Evolutionary conservation across 2,888 invertebrate genomes (phyloP).

Genomic region (Poecilobothrus nobilitatus): DNA sequence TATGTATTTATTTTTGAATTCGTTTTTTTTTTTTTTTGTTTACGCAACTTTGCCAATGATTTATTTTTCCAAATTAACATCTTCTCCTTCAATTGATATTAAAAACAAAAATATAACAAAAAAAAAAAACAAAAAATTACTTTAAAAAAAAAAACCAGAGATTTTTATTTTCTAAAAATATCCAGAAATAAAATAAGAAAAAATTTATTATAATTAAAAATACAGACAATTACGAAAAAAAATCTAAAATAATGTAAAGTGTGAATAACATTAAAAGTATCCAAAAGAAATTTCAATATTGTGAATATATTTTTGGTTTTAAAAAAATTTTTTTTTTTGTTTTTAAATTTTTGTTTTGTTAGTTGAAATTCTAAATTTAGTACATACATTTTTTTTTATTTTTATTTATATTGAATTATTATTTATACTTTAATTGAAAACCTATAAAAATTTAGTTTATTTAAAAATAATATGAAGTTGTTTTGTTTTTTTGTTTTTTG

Average conservation of each 20-base stretch:
- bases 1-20: neutral
- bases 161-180: neutral
- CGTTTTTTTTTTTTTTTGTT: neutral
- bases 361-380: neutral
- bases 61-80: slow-evolving; percentile 3
- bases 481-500: no score
- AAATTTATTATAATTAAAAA: no score
- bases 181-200: neutral
- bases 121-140: neutral
- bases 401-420: neutral
- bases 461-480: no score
- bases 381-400: neutral
- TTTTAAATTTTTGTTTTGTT: neutral
- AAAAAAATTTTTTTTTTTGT: neutral
- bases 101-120: neutral
- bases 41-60: neutral
- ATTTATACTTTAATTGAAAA: neutral
- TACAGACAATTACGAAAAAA: no score
- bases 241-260: neutral
- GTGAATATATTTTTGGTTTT: neutral
- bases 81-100: neutral
- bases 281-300: neutral
- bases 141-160: neutral
- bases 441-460: no score
- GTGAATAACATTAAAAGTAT: neutral